Evolutionary conservation across 2,797 vertebrate species (phyloP), one percentile per base, ranked within the genome.

Genomic region (Oceanodroma leucorhoa): DNA sequence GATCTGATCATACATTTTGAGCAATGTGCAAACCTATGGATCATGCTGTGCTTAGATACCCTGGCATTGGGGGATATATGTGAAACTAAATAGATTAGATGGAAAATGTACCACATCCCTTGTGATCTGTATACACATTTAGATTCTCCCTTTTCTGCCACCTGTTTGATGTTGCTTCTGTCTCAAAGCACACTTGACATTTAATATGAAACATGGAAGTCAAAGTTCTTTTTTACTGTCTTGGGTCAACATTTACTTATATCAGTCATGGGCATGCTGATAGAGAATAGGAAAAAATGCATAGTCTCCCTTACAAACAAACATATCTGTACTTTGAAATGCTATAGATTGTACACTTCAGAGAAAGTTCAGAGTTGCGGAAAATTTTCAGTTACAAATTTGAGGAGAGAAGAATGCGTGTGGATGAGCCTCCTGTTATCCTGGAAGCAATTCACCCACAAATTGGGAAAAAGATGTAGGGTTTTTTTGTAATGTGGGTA

Each of bases 1-100:
- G 94, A 95, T 95, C 83, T 90, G 65, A 91, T 83, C 69, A 67
- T 94, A 67, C 64, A 87, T 96, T 90, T 91, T 83, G 90, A 95
- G 66, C 69, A 73, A 80, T 76, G 51, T 76, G 75, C 53, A 82
- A 92, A 92, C 87, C 73, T 91, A 70, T 75, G 71, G 96, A 93
- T 94, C 76, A 50, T 43, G 62, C 38, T 91, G 90, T 87, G 60
- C 67, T 76, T 64, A 85, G 54, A 61, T 77, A 73, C 8, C 19
- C 26, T 70, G 29, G 26, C 48, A 73, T 0, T 54, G 43, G 80
- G 70, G 1, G 3, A 82, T 72, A 87, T 45, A 70, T 38, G 24
- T 1, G 3, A 89, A 96, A 83, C 67, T 73, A 82, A 93, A 93
- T 13, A 93, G 54, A 79, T 90, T 80, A 94, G 58, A 40, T 73